Percentiles rank a stretch among this genome's conserved stretches.
phyloP scores from a whole-genome alignment of 2,888 invertebrate genomes.

The Lomographa bimaculata region DNA sequence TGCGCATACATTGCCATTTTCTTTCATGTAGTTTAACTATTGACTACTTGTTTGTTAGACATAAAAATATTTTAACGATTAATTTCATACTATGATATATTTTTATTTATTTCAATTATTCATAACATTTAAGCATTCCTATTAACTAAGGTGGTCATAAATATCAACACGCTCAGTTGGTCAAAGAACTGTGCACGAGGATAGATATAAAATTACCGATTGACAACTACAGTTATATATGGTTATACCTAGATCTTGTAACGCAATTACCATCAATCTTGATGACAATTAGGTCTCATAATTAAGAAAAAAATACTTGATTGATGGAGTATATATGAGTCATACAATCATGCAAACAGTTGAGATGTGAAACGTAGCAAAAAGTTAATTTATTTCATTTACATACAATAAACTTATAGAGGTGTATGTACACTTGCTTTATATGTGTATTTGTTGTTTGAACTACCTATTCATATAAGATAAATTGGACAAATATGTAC shows the following conservation, averaged over 20 bases:
- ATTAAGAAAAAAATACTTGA: conserved; percentile 26
- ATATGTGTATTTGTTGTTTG: too few species aligned
- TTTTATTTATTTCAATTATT: too few species aligned
- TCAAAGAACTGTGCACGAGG: too few species aligned
- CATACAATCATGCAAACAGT: conserved; percentile 20
- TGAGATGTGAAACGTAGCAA: conserved; percentile 14
- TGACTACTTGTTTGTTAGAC: not conserved
- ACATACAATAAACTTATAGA: conserved; percentile 21
- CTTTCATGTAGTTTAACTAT: conserved; percentile 3
- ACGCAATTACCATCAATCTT: conserved; percentile 13
- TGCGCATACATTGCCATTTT: conserved; percentile 27
- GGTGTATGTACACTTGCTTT: not conserved
- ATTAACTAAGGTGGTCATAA: too few species aligned
- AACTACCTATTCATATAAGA: too few species aligned
- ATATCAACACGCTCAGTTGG: too few species aligned
- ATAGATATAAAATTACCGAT: not conserved
- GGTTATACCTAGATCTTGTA: conserved; percentile 1
- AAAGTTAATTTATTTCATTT: conserved; percentile 18
- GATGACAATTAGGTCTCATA: conserved; percentile 20
- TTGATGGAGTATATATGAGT: conserved; percentile 19
- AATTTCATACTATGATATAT: too few species aligned
- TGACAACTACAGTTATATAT: conserved; percentile 5
- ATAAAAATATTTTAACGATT: too few species aligned
- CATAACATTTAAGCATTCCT: too few species aligned
- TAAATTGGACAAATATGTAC: too few species aligned